A percentile compares a stretch with the other conserved stretches of the same genome.
Evolutionary conservation across 2,797 vertebrate genomes (phyloP).

Genomic region (Cyclura pinguis): DNA sequence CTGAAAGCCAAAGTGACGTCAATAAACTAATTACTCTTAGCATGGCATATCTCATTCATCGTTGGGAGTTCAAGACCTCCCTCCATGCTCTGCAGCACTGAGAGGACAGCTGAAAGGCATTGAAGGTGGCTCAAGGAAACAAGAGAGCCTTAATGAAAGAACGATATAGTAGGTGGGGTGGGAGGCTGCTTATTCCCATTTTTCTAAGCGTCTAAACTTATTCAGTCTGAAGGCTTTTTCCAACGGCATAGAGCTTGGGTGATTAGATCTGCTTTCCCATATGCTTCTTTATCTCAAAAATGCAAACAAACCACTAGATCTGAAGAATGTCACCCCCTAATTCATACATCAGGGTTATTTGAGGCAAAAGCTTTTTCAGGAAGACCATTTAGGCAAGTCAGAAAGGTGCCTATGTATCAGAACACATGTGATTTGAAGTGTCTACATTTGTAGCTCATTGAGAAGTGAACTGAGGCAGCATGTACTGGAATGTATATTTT

Average conservation of each 20-base stretch:
- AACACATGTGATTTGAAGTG: background rate
- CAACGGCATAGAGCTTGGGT: conserved; percentile 1
- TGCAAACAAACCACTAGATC: background rate
- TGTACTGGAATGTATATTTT: background rate
- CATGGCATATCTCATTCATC: conserved; percentile 72
- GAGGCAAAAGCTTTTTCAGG: background rate
- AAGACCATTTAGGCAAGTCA: background rate
- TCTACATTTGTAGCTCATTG: background rate
- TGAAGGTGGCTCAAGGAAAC: conserved; percentile 63
- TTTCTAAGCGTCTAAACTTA: conserved; percentile 16
- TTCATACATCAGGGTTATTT: conserved; percentile 12
- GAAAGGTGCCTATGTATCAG: background rate
- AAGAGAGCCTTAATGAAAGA: conserved; percentile 34
- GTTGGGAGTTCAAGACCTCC: conserved; percentile 70
- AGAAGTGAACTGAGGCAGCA: background rate
- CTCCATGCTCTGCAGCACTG: conserved; percentile 42
- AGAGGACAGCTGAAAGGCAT: conserved; percentile 65
- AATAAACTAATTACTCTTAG: conserved; percentile 74
- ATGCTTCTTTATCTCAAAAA: background rate
- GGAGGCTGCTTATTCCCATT: background rate
- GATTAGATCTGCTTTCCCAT: background rate
- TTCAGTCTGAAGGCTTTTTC: background rate
- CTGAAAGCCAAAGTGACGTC: conserved; percentile 77
- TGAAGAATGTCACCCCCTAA: conserved; percentile 9
- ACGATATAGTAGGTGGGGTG: conserved; percentile 12